Conservation (phyloP, 2,113 vertebrate species). For the Anarhynchus alexandrinus region DNA sequence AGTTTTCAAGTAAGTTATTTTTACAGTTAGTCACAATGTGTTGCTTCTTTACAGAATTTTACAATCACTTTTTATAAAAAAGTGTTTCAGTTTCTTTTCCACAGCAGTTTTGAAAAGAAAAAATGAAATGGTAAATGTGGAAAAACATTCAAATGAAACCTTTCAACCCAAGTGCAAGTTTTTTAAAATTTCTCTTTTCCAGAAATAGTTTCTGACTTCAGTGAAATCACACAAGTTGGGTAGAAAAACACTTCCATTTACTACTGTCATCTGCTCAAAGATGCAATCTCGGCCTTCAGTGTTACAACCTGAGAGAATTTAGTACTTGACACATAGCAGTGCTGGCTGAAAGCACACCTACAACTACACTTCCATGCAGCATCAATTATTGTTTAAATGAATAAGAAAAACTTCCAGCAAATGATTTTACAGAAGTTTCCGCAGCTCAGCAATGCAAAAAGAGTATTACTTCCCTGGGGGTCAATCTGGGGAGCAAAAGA, state of each 20-base stretch:
- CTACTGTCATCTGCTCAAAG: background rate
- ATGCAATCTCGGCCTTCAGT: background rate
- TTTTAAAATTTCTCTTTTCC: background rate
- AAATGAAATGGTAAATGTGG: background rate
- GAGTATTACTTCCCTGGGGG: background rate
- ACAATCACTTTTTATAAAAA: background rate
- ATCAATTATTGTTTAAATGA: background rate
- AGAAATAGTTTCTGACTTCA: background rate
- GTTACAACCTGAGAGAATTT: background rate
- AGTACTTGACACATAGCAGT: background rate
- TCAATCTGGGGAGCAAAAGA: background rate
- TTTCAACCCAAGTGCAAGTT: background rate
- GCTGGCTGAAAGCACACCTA: background rate
- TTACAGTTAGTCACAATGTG: background rate
- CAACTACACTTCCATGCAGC: background rate
- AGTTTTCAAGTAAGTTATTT: background rate
- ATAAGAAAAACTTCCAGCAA: background rate
- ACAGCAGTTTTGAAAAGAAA: background rate
- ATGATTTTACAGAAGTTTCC: background rate
- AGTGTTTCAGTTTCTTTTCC: background rate
- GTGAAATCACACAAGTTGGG: background rate
- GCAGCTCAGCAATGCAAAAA: background rate
- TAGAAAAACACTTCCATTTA: background rate
- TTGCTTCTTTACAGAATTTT: background rate
- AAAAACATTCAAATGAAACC: background rate